These are phyloP conservation scores for Ceratina calcarata DNA, from an alignment of 1,140 invertebrate genomes.

Conservation along the genomic window DNA sequence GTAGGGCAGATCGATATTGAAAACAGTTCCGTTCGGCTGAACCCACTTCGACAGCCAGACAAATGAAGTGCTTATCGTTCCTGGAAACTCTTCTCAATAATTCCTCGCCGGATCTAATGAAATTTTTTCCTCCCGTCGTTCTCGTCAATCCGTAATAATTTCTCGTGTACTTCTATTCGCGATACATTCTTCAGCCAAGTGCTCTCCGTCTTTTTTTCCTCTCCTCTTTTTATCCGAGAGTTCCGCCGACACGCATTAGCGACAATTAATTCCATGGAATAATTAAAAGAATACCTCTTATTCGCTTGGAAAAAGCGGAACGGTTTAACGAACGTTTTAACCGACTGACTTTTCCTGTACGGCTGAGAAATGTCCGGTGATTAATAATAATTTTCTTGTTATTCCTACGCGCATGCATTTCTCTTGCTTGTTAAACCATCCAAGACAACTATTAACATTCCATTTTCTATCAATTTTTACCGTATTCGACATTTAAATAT, in stretches of 20 bases:
- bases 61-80: conserved; percentile 40
- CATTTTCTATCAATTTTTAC: too few relatives aligned
- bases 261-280: conserved; percentile 18
- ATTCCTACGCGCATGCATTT: not conserved
- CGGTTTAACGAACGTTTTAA: not conserved
- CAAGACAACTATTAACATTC: too few relatives aligned
- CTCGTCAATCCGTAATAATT: conserved; percentile 33
- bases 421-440: not conserved
- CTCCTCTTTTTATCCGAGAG: not conserved
- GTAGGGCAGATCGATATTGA: not conserved
- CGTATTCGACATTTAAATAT: too few relatives aligned
- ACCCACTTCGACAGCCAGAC: conserved; percentile 21
- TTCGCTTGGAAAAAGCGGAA: not conserved
- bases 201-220: not conserved
- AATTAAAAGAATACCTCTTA: not conserved
- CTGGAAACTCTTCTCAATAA: conserved; percentile 29
- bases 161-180: conserved; percentile 4
- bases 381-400: conserved; percentile 5
- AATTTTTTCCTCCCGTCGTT: conserved; percentile 25
- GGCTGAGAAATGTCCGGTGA: not conserved
- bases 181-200: conserved; percentile 5
- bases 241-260: not conserved
- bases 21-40: conserved; percentile 6
- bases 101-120: conserved; percentile 30
- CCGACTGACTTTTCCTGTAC: not conserved